Evolutionary conservation across 1,140 invertebrate species (phyloP).

Genomic region (Trachelipus rathkii): DNA sequence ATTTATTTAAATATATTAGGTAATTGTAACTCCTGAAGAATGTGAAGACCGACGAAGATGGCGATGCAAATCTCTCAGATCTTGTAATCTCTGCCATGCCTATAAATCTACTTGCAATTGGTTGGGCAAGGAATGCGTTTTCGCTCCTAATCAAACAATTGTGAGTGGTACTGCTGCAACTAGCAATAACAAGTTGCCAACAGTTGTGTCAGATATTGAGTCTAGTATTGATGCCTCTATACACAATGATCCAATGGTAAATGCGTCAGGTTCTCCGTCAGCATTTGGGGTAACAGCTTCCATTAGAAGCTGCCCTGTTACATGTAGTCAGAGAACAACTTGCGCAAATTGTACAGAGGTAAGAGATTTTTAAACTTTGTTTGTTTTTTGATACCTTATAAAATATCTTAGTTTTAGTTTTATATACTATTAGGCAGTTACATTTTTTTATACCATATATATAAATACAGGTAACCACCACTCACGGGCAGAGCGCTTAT

Average conservation of each 20-base stretch:
- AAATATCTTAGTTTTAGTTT: too few species aligned
- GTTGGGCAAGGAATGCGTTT: conserved; percentile 25
- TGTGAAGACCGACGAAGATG: conserved; percentile 39
- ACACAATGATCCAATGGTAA: neutral
- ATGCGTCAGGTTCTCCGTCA: neutral
- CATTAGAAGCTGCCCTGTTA: conserved; percentile 57
- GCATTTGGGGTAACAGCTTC: conserved; percentile 20
- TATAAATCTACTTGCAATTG: conserved; percentile 34
- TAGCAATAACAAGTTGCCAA: neutral
- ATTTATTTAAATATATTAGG: conserved; percentile 1
- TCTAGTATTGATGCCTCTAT: neutral
- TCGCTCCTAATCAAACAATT: conserved; percentile 30
- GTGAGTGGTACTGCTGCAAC: neutral
- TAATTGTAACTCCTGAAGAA: conserved; percentile 38
- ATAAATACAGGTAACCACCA: too few species aligned
- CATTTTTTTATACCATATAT: too few species aligned
- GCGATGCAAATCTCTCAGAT: conserved; percentile 29
- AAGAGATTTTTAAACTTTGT: neutral
- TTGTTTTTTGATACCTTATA: neutral
- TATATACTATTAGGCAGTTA: too few species aligned
- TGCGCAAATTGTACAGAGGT: conserved; percentile 81
- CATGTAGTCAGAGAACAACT: conserved; percentile 71
- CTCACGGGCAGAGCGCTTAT: too few species aligned
- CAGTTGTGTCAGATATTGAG: neutral
- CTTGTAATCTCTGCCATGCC: conserved; percentile 31